Percentiles rank a stretch among this genome's conserved stretches.
Evolutionary conservation across 1,140 invertebrate genomes (phyloP).

Genomic region (Drosophila busckii): DNA sequence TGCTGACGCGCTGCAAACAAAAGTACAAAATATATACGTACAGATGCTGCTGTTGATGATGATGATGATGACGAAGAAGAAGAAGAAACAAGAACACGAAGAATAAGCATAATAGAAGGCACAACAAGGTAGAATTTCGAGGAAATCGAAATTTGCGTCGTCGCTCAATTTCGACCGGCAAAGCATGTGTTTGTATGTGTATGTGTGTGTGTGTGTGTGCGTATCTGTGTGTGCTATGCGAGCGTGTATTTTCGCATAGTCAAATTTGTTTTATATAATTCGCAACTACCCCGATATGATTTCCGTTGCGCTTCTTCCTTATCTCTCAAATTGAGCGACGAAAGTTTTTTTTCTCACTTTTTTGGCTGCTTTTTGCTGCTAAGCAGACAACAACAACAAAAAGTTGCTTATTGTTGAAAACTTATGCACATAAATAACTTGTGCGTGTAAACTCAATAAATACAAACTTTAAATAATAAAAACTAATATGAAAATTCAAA

Average conservation of each 20-base stretch:
- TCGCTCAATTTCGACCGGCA: slow-evolving; percentile 56
- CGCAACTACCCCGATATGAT: slow-evolving; percentile 67
- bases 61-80: slow-evolving; percentile 30
- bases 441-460: slow-evolving; percentile 35
- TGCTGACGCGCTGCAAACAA: slow-evolving; percentile 64
- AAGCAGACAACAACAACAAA: slow-evolving; percentile 7
- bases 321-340: slow-evolving; percentile 44
- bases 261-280: slow-evolving; percentile 66
- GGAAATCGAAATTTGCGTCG: slow-evolving; percentile 73
- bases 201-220: slow-evolving; percentile 11
- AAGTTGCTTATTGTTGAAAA: slow-evolving; percentile 37
- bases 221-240: slow-evolving; percentile 24
- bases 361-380: not conserved
- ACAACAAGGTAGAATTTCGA: slow-evolving; percentile 67
- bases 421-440: slow-evolving; percentile 37
- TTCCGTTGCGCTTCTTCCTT: slow-evolving; percentile 53
- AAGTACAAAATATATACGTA: slow-evolving; percentile 38
- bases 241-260: slow-evolving; percentile 27
- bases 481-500: slow-evolving; percentile 44
- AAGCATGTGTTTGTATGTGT: slow-evolving; percentile 9
- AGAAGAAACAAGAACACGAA: slow-evolving; percentile 32
- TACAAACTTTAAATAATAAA: slow-evolving; percentile 39
- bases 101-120: slow-evolving; percentile 67
- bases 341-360: slow-evolving; percentile 22
- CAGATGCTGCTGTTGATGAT: slow-evolving; percentile 3